These are phyloP conservation scores for Paguma larvata DNA, from an alignment of 2,797 vertebrate species.

Conservation along the genomic window DNA sequence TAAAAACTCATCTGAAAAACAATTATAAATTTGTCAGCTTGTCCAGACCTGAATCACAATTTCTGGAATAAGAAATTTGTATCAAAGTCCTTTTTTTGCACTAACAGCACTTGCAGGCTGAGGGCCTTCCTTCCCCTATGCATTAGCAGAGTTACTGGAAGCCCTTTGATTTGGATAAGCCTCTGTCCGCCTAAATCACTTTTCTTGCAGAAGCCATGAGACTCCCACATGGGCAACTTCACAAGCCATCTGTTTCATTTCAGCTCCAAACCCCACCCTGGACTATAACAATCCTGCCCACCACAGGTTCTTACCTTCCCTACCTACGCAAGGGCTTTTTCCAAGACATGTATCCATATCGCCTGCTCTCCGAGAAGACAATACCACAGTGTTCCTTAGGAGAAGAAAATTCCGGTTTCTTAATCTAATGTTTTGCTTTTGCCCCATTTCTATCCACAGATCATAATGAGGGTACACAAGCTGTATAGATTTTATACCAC, in stretches of 20 bases:
- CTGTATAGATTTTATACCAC: background rate
- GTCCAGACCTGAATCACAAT: constrained; percentile 60
- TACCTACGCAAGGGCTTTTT: constrained; percentile 68
- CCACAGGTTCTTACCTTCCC: background rate
- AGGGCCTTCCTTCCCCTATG: constrained; percentile 54
- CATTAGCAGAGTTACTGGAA: background rate
- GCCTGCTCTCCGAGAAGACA: background rate
- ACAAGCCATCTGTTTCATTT: constrained; percentile 72
- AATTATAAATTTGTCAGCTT: constrained; percentile 21
- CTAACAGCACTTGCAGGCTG: constrained; percentile 30
- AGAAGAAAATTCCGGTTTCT: background rate
- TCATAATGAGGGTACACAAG: background rate
- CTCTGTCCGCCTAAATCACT: constrained; percentile 40
- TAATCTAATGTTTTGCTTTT: background rate
- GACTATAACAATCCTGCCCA: background rate
- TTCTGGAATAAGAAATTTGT: background rate
- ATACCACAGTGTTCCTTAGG: background rate
- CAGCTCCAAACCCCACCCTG: background rate
- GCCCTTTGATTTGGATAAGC: constrained; percentile 57
- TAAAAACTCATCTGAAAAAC: constrained; percentile 45
- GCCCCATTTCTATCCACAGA: background rate
- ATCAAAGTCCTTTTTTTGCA: constrained; percentile 38
- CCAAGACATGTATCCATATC: background rate
- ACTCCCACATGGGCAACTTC: constrained; percentile 61
- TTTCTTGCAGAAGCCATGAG: constrained; percentile 60